Base-by-base conservation (phyloP, 2,888 invertebrate genomes). In the Chymomyza procnemis region DNA sequence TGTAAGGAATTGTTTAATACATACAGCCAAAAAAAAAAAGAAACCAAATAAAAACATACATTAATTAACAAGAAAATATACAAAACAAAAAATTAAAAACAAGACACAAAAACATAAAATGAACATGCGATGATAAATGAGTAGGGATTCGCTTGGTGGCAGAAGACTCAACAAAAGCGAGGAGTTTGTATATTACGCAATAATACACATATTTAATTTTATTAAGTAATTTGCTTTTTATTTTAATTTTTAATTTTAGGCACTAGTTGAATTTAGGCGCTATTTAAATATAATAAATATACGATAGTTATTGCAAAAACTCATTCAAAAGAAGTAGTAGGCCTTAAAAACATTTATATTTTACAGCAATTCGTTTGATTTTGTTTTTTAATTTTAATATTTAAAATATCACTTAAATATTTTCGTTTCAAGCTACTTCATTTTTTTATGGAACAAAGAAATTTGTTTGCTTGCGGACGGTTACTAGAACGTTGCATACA, bases 391-490 rank as follows among this genome's bases (percentile, higher is more conserved):
- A 22, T 64, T 61, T n/a, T n/a, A n/a, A 56, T 48, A 60, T 66
- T 76, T 81, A 77, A 85, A 80, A 80, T 84, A 86, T 85, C 80
- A 85, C 87, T 78, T 80, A 85, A 80, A 68, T 75, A 76, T 76
- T 75, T 78, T 69, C 62, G 69, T 74, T 78, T 78, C 47, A 83
- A 80, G 80, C 78, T 80, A 84, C 80, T 71, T 69, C n/a, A 19
- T 56, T 56, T 22, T 54, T 61, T 16, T 5, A n/a, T n/a, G n/a
- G n/a, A 47, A 52, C n/a, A 61, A 50, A 19, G 19, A 61, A 26
- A 26, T 26, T 30, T 22, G 47, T 50, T 60, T 60, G 58, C 47
- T 69, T 67, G 61, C 74, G 83, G 83, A 82, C 85, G 85, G 83
- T 83, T 77, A 79, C 60, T 79, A 73, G 64, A 73, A 70, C 62